These are phyloP conservation scores for Leucophenga varia DNA, from an alignment of 1,140 invertebrate species.

Conservation along the genomic window DNA sequence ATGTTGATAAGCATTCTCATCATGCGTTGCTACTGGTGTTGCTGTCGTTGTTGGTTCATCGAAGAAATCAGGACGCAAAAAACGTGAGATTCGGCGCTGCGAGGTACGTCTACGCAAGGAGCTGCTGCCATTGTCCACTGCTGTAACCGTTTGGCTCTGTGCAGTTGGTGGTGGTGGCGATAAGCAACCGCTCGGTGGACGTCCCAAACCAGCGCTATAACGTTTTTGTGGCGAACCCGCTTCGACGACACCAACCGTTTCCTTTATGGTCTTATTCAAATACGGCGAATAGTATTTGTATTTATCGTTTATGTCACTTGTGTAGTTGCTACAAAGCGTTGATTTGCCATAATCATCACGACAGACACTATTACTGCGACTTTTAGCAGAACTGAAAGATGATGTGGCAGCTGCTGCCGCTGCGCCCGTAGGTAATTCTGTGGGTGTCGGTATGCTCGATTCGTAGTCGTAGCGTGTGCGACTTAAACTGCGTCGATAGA, in stretches of 20 bases:
- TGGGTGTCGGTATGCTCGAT: slow-evolving; percentile 12
- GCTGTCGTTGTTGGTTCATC: slow-evolving; percentile 58
- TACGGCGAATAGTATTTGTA: slow-evolving; percentile 55
- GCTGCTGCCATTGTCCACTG: slow-evolving; percentile 28
- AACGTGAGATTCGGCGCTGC: slow-evolving; percentile 68
- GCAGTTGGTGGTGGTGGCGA: slow-evolving; percentile 34
- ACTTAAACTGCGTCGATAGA: slow-evolving; percentile 42
- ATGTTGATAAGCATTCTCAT: slow-evolving; percentile 69
- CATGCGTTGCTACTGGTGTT: slow-evolving; percentile 55
- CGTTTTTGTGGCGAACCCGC: slow-evolving; percentile 25
- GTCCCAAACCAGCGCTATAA: slow-evolving; percentile 37
- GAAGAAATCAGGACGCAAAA: slow-evolving; percentile 76
- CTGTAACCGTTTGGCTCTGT: background rate
- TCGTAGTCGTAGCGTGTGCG: slow-evolving; percentile 21
- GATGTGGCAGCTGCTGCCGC: background rate
- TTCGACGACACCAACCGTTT: slow-evolving; percentile 12
- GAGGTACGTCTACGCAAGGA: slow-evolving; percentile 56
- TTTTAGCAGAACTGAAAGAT: slow-evolving; percentile 16
- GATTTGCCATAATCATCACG: slow-evolving; percentile 43
- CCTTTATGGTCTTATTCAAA: slow-evolving; percentile 37
- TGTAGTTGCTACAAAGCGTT: slow-evolving; percentile 37
- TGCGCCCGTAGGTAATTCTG: background rate
- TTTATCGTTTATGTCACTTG: slow-evolving; percentile 49
- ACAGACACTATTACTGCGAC: slow-evolving; percentile 44
- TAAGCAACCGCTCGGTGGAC: slow-evolving; percentile 51